These are phyloP conservation scores for Isotomurus palustris DNA, from an alignment of 2,888 invertebrate genomes.

Conservation along the genomic window DNA sequence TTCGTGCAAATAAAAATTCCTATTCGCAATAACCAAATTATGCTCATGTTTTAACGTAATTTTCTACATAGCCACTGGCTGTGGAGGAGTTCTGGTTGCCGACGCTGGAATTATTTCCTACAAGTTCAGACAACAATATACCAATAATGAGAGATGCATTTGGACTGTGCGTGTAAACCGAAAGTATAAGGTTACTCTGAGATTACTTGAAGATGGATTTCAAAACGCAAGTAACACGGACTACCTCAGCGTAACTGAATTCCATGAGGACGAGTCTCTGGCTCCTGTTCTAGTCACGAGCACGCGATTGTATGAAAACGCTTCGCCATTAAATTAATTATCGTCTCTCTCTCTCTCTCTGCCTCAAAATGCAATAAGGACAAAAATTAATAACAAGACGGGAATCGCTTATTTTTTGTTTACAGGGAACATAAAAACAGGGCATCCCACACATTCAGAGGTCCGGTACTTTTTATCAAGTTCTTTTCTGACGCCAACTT, in stretches of 20 bases:
- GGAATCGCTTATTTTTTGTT: not conserved
- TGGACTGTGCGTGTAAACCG: constrained; percentile 32
- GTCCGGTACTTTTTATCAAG: constrained; percentile 26
- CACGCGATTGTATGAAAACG: constrained; percentile 28
- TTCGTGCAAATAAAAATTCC: not conserved
- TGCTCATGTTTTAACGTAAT: not conserved
- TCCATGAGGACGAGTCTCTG: constrained; percentile 21
- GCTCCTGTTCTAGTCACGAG: constrained; percentile 21
- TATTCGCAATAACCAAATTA: not conserved
- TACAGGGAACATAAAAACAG: constrained; percentile 25
- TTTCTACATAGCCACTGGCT: constrained; percentile 19
- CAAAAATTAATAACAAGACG: no score
- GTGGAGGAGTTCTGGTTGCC: constrained; percentile 28
- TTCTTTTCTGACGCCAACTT: constrained; percentile 20
- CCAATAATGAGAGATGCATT: constrained; percentile 31
- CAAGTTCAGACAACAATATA: constrained; percentile 28
- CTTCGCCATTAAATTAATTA: not conserved
- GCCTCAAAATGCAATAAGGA: no score
- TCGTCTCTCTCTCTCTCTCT: not conserved
- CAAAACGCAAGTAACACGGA: constrained; percentile 33
- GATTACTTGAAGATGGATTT: constrained; percentile 30
- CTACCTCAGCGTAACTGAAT: constrained; percentile 28
- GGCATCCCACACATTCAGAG: constrained; percentile 23
- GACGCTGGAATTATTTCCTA: constrained; percentile 29
- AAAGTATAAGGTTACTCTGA: constrained; percentile 13